phyloP scores from a whole-genome alignment of 2,113 vertebrate species.

The Acanthisitta chloris region DNA sequence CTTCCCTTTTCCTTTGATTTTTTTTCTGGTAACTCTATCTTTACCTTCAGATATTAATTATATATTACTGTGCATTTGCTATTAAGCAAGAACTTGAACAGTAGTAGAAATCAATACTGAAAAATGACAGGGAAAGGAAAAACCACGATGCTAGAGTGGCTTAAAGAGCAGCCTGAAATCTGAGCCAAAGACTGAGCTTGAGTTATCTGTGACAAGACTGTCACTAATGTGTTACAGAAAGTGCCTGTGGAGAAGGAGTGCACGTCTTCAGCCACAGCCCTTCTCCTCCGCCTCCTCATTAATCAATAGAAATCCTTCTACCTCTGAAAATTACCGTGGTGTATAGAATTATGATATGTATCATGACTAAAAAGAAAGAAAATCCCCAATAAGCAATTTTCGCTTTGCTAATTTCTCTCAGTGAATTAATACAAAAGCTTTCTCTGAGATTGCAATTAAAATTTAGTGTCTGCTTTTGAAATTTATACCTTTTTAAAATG shows the following conservation, averaged over 20 bases:
- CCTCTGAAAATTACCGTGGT: constrained; percentile 56
- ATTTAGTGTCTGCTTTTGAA: constrained; percentile 76
- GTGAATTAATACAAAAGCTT: constrained; percentile 76
- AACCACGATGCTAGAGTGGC: constrained; percentile 25
- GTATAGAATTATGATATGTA: constrained; percentile 67
- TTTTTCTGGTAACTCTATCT: constrained; percentile 22
- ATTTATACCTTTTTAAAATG: constrained; percentile 79
- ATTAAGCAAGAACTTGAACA: constrained; percentile 45
- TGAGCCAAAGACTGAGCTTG: constrained; percentile 13
- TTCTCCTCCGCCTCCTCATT: constrained; percentile 33
- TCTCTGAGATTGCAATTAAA: constrained; percentile 77
- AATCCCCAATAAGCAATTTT: constrained; percentile 75
- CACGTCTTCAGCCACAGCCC: constrained; percentile 49
- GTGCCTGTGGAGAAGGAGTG: constrained; percentile 39
- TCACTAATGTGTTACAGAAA: constrained; percentile 45
- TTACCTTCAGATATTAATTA: constrained; percentile 59
- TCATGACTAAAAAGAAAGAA: constrained; percentile 66
- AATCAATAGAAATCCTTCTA: constrained; percentile 74
- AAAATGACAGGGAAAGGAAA: constrained; percentile 59
- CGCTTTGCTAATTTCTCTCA: constrained; percentile 72
- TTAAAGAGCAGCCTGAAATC: constrained; percentile 54
- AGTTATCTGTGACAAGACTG: constrained; percentile 34
- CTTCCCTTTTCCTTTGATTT: not conserved
- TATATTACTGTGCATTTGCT: constrained; percentile 56
- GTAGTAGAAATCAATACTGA: constrained; percentile 65